Percentiles rank a stretch among this genome's conserved stretches.
Evolutionary conservation across 2,113 vertebrate species (phyloP).

Genomic region (Cercopithecus mona): DNA sequence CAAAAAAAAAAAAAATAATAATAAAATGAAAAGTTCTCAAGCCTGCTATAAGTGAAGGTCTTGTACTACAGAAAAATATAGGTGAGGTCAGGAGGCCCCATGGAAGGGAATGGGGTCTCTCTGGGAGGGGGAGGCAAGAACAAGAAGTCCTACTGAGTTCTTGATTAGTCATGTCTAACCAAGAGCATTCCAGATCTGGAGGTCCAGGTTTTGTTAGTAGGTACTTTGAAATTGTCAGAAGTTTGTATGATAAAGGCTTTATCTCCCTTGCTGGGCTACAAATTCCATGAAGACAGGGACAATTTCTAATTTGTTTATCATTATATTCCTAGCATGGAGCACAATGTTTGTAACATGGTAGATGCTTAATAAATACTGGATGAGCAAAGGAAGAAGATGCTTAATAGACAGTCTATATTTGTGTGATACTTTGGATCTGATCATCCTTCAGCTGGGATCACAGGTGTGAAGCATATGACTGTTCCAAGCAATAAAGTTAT

Average conservation of each 20-base stretch:
- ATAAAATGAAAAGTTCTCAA: no score
- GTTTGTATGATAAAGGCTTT: background rate
- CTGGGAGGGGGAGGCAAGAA: background rate
- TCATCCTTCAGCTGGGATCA: constrained; percentile 20
- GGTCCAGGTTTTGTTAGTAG: background rate
- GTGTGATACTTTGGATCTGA: background rate
- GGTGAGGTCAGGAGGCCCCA: background rate
- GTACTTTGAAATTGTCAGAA: background rate
- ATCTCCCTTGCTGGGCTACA: background rate
- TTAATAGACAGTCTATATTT: background rate
- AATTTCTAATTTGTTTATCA: background rate
- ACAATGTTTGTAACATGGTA: background rate
- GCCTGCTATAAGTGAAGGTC: background rate
- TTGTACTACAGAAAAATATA: background rate
- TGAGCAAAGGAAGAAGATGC: background rate
- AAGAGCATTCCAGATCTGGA: background rate
- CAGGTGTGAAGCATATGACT: background rate
- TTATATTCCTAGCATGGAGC: background rate
- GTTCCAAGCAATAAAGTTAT: constrained; percentile 1
- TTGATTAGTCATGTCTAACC: background rate
- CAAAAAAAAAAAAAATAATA: no score
- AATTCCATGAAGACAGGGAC: background rate
- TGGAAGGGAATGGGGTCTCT: background rate
- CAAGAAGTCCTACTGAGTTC: background rate
- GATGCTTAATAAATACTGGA: background rate